phyloP scores from a whole-genome alignment of 2,113 vertebrate species.

The Macaca fascicularis region T2T-MFA8v1.1 NC_088395.1:10047501-10048000 shows the following conservation, averaged over 20 bases:
- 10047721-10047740: background rate
- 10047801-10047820: background rate
- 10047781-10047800: background rate
- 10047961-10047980: too few relatives aligned
- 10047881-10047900: too few relatives aligned
- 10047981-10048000: too few relatives aligned
- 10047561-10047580: constrained; percentile 17
- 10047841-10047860: background rate
- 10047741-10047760: background rate
- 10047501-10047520: background rate
- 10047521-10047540: background rate
- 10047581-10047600: constrained; percentile 26
- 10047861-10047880: background rate
- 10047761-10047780: background rate
- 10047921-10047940: too few relatives aligned
- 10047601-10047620: background rate
- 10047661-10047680: background rate
- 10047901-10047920: too few relatives aligned
- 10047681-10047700: background rate
- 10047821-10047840: background rate
- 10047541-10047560: constrained; percentile 24
- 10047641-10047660: background rate
- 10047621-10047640: background rate
- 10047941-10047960: too few relatives aligned
- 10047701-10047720: background rate